Conservation (phyloP, 1,140 invertebrate genomes). For the Calycopis cecrops region DNA sequence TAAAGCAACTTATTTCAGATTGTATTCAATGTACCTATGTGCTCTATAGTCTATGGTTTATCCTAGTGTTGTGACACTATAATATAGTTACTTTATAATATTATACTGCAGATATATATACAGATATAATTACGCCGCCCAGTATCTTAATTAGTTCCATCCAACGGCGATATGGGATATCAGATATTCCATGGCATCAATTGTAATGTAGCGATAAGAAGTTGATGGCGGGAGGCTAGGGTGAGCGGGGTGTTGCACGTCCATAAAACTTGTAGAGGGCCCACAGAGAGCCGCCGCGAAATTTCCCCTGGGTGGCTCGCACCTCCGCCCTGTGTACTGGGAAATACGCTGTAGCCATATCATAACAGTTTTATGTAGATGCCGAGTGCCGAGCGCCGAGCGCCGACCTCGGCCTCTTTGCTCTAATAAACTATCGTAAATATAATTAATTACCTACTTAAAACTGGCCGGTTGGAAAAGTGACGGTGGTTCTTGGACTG, state of each 20-base stretch:
- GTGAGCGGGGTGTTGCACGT: constrained; percentile 48
- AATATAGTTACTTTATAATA: no score
- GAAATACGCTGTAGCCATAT: constrained; percentile 70
- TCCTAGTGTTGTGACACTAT: no score
- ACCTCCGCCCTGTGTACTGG: constrained; percentile 52
- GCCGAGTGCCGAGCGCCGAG: constrained; percentile 47
- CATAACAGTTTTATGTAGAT: constrained; percentile 73
- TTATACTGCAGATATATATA: no score
- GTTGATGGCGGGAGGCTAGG: constrained; percentile 41
- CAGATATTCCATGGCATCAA: constrained; percentile 28
- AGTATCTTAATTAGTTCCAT: constrained; percentile 21
- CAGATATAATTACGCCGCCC: no score
- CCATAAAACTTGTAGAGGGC: constrained; percentile 72
- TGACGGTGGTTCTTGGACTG: no score
- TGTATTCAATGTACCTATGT: no score
- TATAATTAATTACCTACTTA: neutral
- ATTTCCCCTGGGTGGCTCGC: constrained; percentile 67
- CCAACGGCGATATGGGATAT: constrained; percentile 27
- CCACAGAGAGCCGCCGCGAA: constrained; percentile 62
- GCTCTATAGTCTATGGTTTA: no score
- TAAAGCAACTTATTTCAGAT: no score
- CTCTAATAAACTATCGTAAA: constrained; percentile 13
- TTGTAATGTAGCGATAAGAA: constrained; percentile 61
- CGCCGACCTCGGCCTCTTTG: constrained; percentile 16
- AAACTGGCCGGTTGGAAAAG: no score